Base-by-base conservation (phyloP, 2,113 vertebrate genomes). In the Takifugu bimaculatus region DNA sequence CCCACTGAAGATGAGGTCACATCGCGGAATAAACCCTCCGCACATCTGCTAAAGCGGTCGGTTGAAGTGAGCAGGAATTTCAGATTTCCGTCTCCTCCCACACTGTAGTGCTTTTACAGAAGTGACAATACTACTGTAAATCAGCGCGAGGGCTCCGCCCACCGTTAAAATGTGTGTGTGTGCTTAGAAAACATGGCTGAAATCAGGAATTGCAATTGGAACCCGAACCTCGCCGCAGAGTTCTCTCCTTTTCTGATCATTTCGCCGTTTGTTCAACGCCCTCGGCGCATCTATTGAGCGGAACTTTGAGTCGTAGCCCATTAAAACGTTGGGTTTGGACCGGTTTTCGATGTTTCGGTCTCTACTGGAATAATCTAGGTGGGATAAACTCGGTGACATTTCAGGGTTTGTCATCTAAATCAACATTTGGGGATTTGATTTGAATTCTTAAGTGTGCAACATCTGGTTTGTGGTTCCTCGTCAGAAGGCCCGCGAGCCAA, bases 31-130 rank as follows among this genome's bases (percentile, higher is more conserved):
- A 48, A 74, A 75, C 74, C 54, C 71, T 28, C 45, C 58, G 77
- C 68, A 69, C 73, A 75, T 84, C 85, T 85, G 83, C 60, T 76
- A 63, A 85, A 78, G 65, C 55, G 68, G 20, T 77, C 35, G 15
- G n/a, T 48, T 13, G 52, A 67, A 64, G 60, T 70, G 64, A 79
- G 65, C 67, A 65, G 60, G 65, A 32, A 71, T 42, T 72, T 50
- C 68, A 45, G 57, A 73, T 77, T 74, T 65, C 63, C 58, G 44
- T 68, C 43, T 74, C 64, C 59, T 74, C 75, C 80, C 56, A 81
- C 77, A 59, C 65, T 57, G 32, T 7, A 64, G 50, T 72, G 11
- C 13, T 57, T 68, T 57, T 28, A 60, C 49, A 77, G 50, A 62
- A 60, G 45, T 14, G 63, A 54, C 57, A 35, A 77, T 61, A 39